Percentiles rank a stretch among this genome's conserved stretches.
These are phyloP conservation scores for Lobophora halterata DNA, from an alignment of 2,888 invertebrate species.

Conservation along the genomic window DNA sequence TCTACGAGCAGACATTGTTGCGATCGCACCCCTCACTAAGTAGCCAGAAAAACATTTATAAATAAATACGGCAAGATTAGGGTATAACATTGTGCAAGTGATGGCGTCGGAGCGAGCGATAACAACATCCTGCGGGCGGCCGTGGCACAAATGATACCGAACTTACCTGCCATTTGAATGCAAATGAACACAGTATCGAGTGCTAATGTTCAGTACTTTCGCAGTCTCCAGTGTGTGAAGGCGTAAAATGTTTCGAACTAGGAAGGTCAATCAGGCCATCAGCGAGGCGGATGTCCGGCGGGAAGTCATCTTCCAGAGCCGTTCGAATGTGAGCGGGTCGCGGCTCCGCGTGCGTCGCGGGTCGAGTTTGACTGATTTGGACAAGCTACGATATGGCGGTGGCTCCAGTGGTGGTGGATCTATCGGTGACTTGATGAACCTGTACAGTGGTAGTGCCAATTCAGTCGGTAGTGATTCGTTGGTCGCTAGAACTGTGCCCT, in stretches of 20 bases:
- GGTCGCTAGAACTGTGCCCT: conserved; percentile 86
- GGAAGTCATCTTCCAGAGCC: conserved; percentile 79
- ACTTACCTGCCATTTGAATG: conserved; percentile 68
- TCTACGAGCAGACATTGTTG: conserved; percentile 62
- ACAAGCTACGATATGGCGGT: conserved; percentile 79
- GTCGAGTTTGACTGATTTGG: conserved; percentile 87
- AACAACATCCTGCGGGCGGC: conserved; percentile 75
- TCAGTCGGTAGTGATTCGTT: conserved; percentile 87
- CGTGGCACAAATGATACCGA: conserved; percentile 75
- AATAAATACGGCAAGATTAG: conserved; percentile 38
- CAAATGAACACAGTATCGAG: conserved; percentile 59
- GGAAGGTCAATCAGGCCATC: conserved; percentile 62
- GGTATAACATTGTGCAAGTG: conserved; percentile 59
- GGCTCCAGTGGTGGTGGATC: conserved; percentile 80
- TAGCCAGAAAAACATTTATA: conserved; percentile 41
- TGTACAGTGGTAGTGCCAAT: conserved; percentile 86
- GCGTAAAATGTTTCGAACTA: conserved; percentile 61
- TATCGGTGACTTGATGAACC: conserved; percentile 91
- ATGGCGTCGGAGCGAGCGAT: conserved; percentile 71
- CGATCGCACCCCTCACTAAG: conserved; percentile 58
- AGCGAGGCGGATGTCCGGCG: conserved; percentile 72
- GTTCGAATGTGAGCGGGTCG: conserved; percentile 67
- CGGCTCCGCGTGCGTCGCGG: conserved; percentile 84
- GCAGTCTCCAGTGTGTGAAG: conserved; percentile 47
- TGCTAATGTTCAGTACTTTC: conserved; percentile 56